A percentile compares a stretch with the other conserved stretches of the same genome.
These are phyloP conservation scores for Mylabris phalerata DNA, from an alignment of 1,140 invertebrate genomes.

Conservation along the genomic window DNA sequence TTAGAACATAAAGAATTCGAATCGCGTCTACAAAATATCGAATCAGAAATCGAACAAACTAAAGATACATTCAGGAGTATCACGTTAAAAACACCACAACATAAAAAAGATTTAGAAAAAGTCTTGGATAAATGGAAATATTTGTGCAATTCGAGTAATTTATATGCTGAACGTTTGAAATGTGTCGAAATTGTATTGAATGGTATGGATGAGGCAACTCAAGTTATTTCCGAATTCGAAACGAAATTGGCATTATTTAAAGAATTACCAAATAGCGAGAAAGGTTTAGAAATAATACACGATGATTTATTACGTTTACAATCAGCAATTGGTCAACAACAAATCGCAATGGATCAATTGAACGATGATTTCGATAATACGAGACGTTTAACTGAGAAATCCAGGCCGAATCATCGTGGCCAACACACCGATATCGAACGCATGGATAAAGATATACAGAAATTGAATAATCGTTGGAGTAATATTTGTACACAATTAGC, in stretches of 20 bases:
- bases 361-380: constrained; percentile 84
- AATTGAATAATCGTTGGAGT: constrained; percentile 83
- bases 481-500: constrained; percentile 84
- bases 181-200: constrained; percentile 83
- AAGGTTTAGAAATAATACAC: constrained; percentile 60
- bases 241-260: constrained; percentile 79
- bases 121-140: constrained; percentile 88
- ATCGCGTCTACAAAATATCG: constrained; percentile 60
- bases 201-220: constrained; percentile 82
- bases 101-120: constrained; percentile 83
- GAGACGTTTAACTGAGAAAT: constrained; percentile 77
- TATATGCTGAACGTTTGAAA: constrained; percentile 88
- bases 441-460: constrained; percentile 87
- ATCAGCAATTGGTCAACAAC: constrained; percentile 73
- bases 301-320: constrained; percentile 73
- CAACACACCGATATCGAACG: constrained; percentile 80
- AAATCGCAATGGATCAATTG: constrained; percentile 81
- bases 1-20: constrained; percentile 87
- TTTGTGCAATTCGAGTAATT: constrained; percentile 74
- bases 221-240: constrained; percentile 86
- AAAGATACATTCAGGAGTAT: constrained; percentile 77
- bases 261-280: constrained; percentile 75
- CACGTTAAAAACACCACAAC: constrained; percentile 77
- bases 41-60: constrained; percentile 72
- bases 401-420: constrained; percentile 60